These are phyloP conservation scores for Seira musarum DNA, from an alignment of 2,888 invertebrate genomes.

Conservation along the genomic window DNA sequence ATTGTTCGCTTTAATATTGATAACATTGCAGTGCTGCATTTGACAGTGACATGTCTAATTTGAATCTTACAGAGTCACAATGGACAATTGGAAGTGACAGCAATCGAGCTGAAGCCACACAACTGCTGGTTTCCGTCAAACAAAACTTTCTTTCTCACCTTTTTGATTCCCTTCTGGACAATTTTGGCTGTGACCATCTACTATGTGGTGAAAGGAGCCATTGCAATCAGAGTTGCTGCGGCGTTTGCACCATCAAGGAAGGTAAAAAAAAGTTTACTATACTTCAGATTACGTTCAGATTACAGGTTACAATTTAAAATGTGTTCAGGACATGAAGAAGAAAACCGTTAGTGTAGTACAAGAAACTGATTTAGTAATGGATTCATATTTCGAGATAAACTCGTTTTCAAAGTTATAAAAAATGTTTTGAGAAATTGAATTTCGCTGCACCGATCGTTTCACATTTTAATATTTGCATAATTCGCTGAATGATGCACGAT, in stretches of 20 bases:
- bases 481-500: too few relatives aligned
- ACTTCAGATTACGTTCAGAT: neutral
- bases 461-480: too few relatives aligned
- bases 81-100: constrained; percentile 64
- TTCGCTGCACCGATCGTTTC: too few relatives aligned
- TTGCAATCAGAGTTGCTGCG: constrained; percentile 68
- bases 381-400: too few relatives aligned
- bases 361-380: too few relatives aligned
- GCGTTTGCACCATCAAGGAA: constrained; percentile 67
- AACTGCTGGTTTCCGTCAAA: constrained; percentile 70
- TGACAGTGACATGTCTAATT: neutral
- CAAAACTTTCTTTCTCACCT: constrained; percentile 65
- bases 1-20: too few relatives aligned
- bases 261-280: constrained; percentile 36
- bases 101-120: constrained; percentile 64
- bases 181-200: constrained; percentile 67
- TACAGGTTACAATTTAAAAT: neutral
- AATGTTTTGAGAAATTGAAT: too few relatives aligned
- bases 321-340: neutral
- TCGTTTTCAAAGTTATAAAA: too few relatives aligned
- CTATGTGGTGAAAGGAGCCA: constrained; percentile 66
- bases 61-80: constrained; percentile 61
- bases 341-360: too few relatives aligned
- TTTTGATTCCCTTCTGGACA: constrained; percentile 68
- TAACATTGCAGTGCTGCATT: neutral